phyloP scores from a whole-genome alignment of 2,113 vertebrate species.

The Pygoscelis adeliae region DNA sequence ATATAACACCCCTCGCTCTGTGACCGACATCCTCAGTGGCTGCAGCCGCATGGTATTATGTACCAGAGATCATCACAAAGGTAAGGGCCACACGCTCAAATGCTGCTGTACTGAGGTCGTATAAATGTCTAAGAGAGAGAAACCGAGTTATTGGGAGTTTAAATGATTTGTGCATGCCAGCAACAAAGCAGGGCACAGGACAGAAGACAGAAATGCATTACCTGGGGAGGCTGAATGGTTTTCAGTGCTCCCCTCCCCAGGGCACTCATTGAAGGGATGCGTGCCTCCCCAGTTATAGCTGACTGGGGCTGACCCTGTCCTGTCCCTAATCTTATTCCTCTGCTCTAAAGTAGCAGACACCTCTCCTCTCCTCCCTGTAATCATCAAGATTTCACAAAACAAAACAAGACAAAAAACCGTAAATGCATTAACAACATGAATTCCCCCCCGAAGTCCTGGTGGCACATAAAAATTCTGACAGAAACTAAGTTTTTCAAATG shows the following conservation, averaged over 20 bases:
- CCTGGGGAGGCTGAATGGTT: background rate
- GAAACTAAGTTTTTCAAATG: background rate
- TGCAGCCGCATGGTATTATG: background rate
- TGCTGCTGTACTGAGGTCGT: background rate
- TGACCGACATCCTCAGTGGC: rapidly evolving
- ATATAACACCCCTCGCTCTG: background rate
- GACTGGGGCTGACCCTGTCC: background rate
- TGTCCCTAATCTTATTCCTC: background rate
- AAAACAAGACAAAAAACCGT: background rate
- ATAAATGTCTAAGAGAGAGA: background rate
- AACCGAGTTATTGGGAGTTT: background rate
- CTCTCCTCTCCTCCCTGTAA: background rate
- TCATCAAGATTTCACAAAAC: background rate
- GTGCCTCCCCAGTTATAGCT: background rate
- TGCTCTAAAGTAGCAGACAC: background rate
- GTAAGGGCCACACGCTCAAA: background rate
- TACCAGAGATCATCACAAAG: background rate
- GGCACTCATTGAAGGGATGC: rapidly evolving
- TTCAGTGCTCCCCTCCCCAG: background rate
- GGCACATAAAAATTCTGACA: background rate
- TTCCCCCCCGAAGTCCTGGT: background rate
- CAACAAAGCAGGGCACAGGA: background rate
- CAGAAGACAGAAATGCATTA: rapidly evolving
- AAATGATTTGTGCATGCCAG: background rate
- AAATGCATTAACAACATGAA: background rate